Conservation (phyloP, 2,113 vertebrate genomes). For the Nesoenas mayeri region DNA sequence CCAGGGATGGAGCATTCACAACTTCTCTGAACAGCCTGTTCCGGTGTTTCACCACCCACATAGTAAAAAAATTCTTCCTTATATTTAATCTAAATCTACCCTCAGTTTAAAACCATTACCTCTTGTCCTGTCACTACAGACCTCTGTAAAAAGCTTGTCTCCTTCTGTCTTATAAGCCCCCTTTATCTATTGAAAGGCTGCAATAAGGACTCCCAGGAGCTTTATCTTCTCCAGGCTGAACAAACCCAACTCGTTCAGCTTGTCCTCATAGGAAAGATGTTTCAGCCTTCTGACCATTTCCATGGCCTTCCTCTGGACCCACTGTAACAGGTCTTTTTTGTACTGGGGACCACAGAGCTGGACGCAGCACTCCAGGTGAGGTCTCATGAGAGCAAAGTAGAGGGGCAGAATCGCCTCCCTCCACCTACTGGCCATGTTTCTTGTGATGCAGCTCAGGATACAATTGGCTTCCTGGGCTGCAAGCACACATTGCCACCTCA, state of each 20-base stretch:
- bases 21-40: neutral
- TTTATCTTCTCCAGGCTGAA: neutral
- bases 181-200: neutral
- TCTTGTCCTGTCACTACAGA: neutral
- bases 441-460: neutral
- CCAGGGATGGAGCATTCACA: neutral
- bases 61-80: neutral
- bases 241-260: neutral
- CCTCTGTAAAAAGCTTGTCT: neutral
- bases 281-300: neutral
- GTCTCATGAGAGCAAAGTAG: rapidly evolving
- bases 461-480: neutral
- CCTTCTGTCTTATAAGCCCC: neutral
- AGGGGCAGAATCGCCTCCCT: neutral
- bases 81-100: neutral
- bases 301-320: neutral
- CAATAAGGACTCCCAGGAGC: neutral
- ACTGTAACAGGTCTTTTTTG: neutral
- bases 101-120: neutral
- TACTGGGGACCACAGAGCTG: neutral
- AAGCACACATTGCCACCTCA: rapidly evolving
- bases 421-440: rapidly evolving
- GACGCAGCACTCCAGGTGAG: neutral
- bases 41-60: neutral
- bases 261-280: neutral